phyloP scores from a whole-genome alignment of 1,140 invertebrate genomes.

The Streblospio benedicti region DNA sequence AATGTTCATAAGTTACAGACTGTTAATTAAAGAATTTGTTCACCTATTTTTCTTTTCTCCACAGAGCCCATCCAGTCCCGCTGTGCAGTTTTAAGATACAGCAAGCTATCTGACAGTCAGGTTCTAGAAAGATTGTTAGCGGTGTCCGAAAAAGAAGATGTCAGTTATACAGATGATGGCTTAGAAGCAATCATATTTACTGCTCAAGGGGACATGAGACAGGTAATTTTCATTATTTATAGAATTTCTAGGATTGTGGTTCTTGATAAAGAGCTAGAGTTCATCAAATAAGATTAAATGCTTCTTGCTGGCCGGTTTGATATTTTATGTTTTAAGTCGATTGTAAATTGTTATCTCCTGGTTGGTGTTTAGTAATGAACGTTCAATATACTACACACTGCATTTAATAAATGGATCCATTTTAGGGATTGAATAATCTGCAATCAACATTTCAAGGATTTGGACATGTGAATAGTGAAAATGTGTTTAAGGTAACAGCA shows the following conservation, averaged over 20 bases:
- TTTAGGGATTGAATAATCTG: constrained; percentile 89
- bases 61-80: constrained; percentile 93
- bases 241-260: background rate
- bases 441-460: constrained; percentile 96
- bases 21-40: background rate
- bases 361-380: no score
- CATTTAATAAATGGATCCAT: no score
- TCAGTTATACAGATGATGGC: constrained; percentile 85
- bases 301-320: background rate
- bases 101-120: constrained; percentile 75
- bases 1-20: background rate
- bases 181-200: constrained; percentile 95
- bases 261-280: background rate
- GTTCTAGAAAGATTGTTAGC: constrained; percentile 70
- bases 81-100: constrained; percentile 93
- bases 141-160: constrained; percentile 65
- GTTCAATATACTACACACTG: no score
- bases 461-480: constrained; percentile 78
- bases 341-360: no score
- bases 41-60: background rate
- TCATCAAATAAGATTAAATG: background rate
- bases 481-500: constrained; percentile 82
- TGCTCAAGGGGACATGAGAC: constrained; percentile 96
- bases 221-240: constrained; percentile 38
- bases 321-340: background rate